Evolutionary conservation across 2,888 invertebrate genomes (phyloP), one percentile per base, ranked within the genome.

Genomic region (Orthosia gothica): DNA sequence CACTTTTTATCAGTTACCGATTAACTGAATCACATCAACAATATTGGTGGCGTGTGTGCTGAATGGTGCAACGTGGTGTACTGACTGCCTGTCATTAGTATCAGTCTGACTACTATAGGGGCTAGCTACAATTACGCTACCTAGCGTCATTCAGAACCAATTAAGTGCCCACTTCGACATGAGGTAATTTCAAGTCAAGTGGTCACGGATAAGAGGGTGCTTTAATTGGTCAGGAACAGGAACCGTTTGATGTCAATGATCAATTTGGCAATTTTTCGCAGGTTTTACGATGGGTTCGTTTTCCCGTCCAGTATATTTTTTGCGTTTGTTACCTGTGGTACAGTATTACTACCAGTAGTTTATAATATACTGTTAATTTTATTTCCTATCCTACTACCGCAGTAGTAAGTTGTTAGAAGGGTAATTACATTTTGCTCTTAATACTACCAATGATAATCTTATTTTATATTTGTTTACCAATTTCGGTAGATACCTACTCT

Each of bases 1-100:
- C 67, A 23, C 16, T 52, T 67, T 52, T 32, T 67, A 75, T 75
- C 76, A 23, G 49, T 20, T 54, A 52, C 40, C 52, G 67, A 76
- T 76, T 54, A 47, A 3, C 58, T 52, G 16, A 50, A 75, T 23
- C 66, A 20, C 20, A 45, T 65, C 23, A 63, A 55, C 76, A n/a
- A 16, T 67, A 67, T n/a, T 58, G n/a, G 32, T 5, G 13, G 18
- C 16, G 47, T 13, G 52, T 45, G 18, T 32, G 1, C 45, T 23
- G 58, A 50, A n/a, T 32, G 66, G 47, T 52, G 59, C 20, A 47
- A 0, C 18, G 20, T 4, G n/a, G 5, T 5, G 15, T 18, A 32
- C 20, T 58, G 57, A 32, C 20, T 58, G 57, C 3, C 18, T 40
- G 32, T 47, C 20, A 18, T 12, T 65, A 50, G 12, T 59, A 52